These are phyloP conservation scores for Nyctereutes procyonoides DNA, from an alignment of 2,113 vertebrate species.

Conservation along the genomic window DNA sequence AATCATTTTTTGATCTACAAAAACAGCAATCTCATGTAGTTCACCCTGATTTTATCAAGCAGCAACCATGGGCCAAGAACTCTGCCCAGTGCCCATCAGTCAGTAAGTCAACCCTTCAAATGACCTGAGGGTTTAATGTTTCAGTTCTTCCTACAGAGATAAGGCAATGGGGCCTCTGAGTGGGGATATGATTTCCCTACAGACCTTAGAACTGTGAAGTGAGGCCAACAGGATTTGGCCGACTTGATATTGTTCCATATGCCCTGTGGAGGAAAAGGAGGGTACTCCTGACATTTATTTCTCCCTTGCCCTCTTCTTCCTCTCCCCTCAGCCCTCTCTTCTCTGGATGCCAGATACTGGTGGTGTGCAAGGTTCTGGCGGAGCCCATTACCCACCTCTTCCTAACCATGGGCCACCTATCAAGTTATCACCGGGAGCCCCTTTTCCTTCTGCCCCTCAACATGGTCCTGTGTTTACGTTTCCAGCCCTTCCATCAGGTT, in stretches of 20 bases:
- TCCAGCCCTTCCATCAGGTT: neutral
- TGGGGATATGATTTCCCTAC: neutral
- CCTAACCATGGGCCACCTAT: neutral
- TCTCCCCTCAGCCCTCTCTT: neutral
- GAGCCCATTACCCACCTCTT: neutral
- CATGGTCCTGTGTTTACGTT: neutral
- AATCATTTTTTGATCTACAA: neutral
- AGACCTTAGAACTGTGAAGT: neutral
- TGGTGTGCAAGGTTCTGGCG: neutral
- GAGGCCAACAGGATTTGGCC: neutral
- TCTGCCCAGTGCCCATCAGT: neutral
- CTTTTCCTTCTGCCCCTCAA: too few species aligned
- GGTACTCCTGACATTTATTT: neutral
- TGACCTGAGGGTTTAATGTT: neutral
- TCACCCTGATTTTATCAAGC: neutral
- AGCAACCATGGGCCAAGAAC: neutral
- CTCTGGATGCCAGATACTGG: neutral
- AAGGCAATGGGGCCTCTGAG: accelerated
- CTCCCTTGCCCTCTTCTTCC: neutral
- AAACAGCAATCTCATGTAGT: neutral
- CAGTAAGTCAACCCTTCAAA: neutral
- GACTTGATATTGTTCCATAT: neutral
- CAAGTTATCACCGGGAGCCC: neutral
- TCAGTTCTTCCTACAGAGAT: neutral
- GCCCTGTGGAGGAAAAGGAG: neutral